phyloP scores from a whole-genome alignment of 2,888 invertebrate species.

The Drosophila cognata region DNA sequence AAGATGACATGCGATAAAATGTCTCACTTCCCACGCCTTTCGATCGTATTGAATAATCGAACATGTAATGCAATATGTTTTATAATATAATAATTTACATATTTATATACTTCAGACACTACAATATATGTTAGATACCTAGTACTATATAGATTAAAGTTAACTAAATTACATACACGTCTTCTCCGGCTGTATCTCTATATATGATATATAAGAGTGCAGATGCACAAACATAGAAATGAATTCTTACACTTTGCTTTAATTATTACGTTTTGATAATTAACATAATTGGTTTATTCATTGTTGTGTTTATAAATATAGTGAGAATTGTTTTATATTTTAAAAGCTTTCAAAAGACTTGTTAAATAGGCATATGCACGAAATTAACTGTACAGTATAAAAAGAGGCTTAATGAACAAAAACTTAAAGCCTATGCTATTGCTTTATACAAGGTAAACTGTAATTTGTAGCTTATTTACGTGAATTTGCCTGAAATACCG shows the following conservation, averaged over 20 bases:
- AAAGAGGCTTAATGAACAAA: conserved; percentile 38
- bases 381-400: conserved; percentile 56
- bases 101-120: conserved; percentile 63
- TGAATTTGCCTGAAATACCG: conserved; percentile 47
- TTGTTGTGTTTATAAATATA: conserved; percentile 57
- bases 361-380: conserved; percentile 45
- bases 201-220: conserved; percentile 54
- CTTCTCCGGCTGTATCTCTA: conserved; percentile 25
- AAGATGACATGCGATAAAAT: neutral
- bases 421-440: conserved; percentile 62
- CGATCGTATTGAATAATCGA: conserved; percentile 17
- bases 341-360: conserved; percentile 74
- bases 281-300: conserved; percentile 42
- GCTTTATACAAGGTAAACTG: conserved; percentile 66
- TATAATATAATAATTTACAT: conserved; percentile 73
- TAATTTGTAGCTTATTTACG: conserved; percentile 45
- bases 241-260: conserved; percentile 30
- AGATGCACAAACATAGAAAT: conserved; percentile 50
- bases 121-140: conserved; percentile 55
- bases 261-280: conserved; percentile 23
- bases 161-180: conserved; percentile 61
- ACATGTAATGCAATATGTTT: conserved; percentile 24
- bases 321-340: conserved; percentile 71
- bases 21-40: neutral
- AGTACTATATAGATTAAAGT: conserved; percentile 44